Base-by-base conservation (phyloP, 2,888 invertebrate genomes). In the Cremastobaeus sp. region DNA sequence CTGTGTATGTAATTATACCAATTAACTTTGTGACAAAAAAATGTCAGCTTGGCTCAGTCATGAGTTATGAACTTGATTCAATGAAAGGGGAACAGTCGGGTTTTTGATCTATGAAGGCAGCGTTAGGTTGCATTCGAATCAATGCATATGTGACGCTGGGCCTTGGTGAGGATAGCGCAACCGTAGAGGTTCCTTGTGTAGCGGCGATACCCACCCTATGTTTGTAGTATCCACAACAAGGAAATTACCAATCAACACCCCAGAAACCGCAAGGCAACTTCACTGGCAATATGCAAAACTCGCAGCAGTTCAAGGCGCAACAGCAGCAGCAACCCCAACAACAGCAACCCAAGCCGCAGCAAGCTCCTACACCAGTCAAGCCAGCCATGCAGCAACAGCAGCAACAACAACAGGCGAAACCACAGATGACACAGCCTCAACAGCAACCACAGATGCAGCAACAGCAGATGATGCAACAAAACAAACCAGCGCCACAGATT, bases 171-270 rank as follows among this genome's bases (percentile, higher is more conserved):
- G 83, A 84, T 85, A 82, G 86, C 85, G 86, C 87, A 85, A 84
- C 87, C 87, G 87, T 87, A 82, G 84, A 86, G 86, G 87, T 87
- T 87, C 86, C 85, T 87, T 87, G 87, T 87, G 85, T 87, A 87
- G 87, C 86, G 84, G 86, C 85, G 85, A 81, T 39, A 84, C 87
- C 87, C 87, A 85, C 85, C 87, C 87, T 87, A 77, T 86, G 80
- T 84, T 86, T 87, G 74, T 86, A 87, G 87, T 86, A 82, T 81
- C 79, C 81, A 64, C 84, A 83, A 70, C 86, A 82, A 80, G 85
- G 82, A 65, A 82, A 80, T 79, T 86, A 82, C 72, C 83, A 79
- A 69, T 68, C 79, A 34, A 62, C 65, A 17, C 76, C 48, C 3
- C 75, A 57, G 64, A 82, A 83, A 55, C 8, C 20, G 0, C 85